These are phyloP conservation scores for Homarus gammarus DNA, from an alignment of 2,888 invertebrate species.

Conservation along the genomic window DNA sequence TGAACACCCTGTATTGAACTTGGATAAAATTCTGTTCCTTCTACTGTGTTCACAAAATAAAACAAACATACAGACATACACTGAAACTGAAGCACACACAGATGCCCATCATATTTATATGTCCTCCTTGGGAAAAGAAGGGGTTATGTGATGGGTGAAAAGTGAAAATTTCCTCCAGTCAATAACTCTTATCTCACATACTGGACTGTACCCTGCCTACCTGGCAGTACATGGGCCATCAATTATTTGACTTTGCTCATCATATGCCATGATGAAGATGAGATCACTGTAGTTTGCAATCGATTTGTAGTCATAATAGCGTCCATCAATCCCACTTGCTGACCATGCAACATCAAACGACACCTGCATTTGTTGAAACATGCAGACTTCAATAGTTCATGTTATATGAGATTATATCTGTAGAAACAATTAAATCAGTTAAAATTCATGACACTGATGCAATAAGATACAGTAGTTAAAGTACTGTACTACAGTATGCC, in stretches of 20 bases:
- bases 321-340: conserved; percentile 79
- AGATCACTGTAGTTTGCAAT: conserved; percentile 78
- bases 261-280: conserved; percentile 80
- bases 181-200: too few relatives aligned
- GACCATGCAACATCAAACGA: conserved; percentile 80
- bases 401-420: not conserved
- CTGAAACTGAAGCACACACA: too few relatives aligned
- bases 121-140: too few relatives aligned
- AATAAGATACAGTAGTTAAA: not conserved
- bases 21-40: too few relatives aligned
- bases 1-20: too few relatives aligned
- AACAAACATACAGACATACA: too few relatives aligned
- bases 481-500: not conserved
- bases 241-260: conserved; percentile 79
- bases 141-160: too few relatives aligned
- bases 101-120: too few relatives aligned
- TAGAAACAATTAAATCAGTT: not conserved
- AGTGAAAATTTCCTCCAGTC: too few relatives aligned
- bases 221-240: conserved; percentile 74
- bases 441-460: not conserved
- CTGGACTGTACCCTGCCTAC: conserved; percentile 15
- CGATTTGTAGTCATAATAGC: conserved; percentile 79
- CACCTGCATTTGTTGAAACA: conserved; percentile 77
- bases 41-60: too few relatives aligned
- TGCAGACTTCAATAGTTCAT: not conserved